These are phyloP conservation scores for Rhabdornis inornatus DNA, from an alignment of 2,113 vertebrate genomes.

Conservation along the genomic window DNA sequence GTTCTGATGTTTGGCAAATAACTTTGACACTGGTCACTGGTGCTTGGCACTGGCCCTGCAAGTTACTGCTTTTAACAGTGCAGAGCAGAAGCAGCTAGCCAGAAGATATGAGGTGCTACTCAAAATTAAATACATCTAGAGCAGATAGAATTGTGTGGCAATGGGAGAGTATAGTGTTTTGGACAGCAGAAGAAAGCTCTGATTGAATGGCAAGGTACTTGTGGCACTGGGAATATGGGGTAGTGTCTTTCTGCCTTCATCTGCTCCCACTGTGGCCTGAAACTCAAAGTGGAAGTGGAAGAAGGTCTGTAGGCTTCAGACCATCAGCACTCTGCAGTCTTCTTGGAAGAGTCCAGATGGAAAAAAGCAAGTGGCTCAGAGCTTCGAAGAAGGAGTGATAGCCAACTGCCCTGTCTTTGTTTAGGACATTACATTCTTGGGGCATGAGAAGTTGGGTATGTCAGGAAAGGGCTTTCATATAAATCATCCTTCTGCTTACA, in stretches of 20 bases:
- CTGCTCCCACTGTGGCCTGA: not conserved
- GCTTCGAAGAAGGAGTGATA: not conserved
- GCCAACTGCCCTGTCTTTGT: not conserved
- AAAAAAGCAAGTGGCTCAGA: not conserved
- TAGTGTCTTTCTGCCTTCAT: not conserved
- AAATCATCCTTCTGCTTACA: constrained; percentile 17
- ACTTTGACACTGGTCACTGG: not conserved
- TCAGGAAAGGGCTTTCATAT: constrained; percentile 29
- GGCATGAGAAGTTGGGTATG: not conserved
- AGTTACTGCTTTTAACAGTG: not conserved
- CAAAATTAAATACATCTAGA: not conserved
- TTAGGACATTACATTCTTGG: not conserved
- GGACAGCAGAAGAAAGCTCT: not conserved
- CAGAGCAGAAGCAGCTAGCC: not conserved
- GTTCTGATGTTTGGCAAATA: not conserved
- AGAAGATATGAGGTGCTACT: not conserved
- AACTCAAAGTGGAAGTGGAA: not conserved
- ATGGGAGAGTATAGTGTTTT: not conserved
- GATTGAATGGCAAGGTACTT: not conserved
- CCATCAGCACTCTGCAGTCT: not conserved
- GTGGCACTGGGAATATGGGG: not conserved
- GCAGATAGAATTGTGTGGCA: not conserved
- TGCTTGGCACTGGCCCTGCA: not conserved
- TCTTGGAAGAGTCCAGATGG: not conserved
- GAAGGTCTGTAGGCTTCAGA: not conserved